Evolutionary conservation across 2,797 vertebrate species (phyloP).

Genomic region (Huso huso): DNA sequence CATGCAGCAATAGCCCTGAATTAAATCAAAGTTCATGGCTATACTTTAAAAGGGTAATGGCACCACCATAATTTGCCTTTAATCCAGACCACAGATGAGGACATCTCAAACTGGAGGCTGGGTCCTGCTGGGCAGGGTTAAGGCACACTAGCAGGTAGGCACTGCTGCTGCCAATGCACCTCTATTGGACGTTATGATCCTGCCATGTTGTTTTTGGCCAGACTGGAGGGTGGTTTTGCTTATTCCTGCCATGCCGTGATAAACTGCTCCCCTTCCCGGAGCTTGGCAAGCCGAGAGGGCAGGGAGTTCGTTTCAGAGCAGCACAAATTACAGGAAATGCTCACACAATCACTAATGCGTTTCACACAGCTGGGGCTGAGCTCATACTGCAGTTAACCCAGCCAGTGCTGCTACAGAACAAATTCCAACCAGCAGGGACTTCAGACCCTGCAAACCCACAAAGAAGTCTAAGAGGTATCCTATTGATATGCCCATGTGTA

Average conservation of each 20-base stretch:
- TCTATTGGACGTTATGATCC: too few species aligned
- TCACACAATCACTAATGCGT: conserved; percentile 47
- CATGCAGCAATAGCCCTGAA: too few species aligned
- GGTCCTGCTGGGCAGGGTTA: too few species aligned
- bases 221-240: too few species aligned
- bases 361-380: conserved; percentile 38
- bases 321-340: conserved; percentile 45
- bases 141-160: too few species aligned
- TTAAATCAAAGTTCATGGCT: neutral
- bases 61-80: neutral
- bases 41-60: conserved; percentile 8
- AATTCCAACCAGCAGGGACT: too few species aligned
- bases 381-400: neutral
- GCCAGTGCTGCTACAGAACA: too few species aligned
- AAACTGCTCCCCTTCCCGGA: conserved; percentile 33
- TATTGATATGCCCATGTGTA: too few species aligned
- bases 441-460: too few species aligned
- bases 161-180: too few species aligned
- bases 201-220: too few species aligned
- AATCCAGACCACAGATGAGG: neutral
- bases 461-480: too few species aligned
- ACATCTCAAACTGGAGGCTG: neutral
- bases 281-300: conserved; percentile 24
- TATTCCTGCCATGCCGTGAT: conserved; percentile 21
- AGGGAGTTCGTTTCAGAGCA: conserved; percentile 9